phyloP scores from a whole-genome alignment of 2,113 vertebrate species.

The Phocoena phocoena region DNA sequence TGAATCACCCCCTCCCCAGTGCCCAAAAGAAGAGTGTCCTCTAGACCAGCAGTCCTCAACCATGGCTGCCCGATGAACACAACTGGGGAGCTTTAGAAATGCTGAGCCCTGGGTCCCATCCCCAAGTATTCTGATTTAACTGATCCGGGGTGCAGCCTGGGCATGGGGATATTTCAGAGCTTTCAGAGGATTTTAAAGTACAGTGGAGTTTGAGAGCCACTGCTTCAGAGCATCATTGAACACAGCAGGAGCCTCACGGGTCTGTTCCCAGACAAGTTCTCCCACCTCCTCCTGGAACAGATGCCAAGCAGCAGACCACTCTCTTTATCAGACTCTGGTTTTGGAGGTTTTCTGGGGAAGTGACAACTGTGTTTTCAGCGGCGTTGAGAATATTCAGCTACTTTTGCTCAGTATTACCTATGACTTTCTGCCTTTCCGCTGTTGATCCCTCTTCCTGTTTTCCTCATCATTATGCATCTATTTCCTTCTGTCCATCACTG shows the following conservation, averaged over 20 bases:
- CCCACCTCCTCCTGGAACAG: neutral
- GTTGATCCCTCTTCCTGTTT: neutral
- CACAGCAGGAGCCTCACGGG: neutral
- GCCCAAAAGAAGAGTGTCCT: neutral
- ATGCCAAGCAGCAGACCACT: neutral
- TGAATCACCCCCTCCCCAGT: neutral
- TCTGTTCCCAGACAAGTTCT: neutral
- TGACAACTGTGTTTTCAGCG: neutral
- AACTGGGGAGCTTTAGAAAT: neutral
- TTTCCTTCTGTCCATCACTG: neutral
- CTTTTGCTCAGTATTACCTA: neutral
- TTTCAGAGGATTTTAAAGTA: neutral
- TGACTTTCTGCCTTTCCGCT: neutral
- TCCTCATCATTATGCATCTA: neutral
- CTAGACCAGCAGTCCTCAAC: neutral
- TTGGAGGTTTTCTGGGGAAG: neutral
- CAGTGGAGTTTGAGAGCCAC: neutral
- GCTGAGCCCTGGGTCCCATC: neutral
- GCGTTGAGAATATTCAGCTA: neutral
- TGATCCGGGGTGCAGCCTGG: neutral
- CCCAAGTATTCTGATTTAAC: neutral
- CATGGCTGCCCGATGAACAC: neutral
- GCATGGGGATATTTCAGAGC: neutral
- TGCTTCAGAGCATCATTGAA: neutral
- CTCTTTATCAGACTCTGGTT: neutral